These are phyloP conservation scores for Echeneis naucrates DNA, from an alignment of 2,797 vertebrate species.

Conservation along the genomic window DNA sequence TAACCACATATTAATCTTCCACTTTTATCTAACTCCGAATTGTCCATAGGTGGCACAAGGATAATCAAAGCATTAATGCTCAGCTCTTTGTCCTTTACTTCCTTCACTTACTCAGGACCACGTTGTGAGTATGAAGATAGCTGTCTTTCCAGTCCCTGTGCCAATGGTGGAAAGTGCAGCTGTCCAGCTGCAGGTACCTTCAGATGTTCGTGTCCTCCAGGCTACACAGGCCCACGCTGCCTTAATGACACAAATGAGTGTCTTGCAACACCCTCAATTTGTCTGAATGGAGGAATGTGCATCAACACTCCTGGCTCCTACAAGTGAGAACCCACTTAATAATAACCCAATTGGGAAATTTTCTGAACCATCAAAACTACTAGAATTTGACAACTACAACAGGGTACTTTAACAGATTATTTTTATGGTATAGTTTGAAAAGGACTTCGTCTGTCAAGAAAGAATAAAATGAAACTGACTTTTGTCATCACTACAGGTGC, in stretches of 20 bases:
- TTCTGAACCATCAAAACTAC: not conserved
- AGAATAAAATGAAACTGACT: constrained; percentile 4
- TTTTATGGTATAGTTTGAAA: not conserved
- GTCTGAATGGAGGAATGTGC: constrained; percentile 88
- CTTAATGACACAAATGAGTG: constrained; percentile 93
- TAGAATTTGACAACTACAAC: not conserved
- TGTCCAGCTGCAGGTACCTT: constrained; percentile 84
- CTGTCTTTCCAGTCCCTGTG: constrained; percentile 91
- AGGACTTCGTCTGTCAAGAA: not conserved
- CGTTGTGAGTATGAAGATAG: constrained; percentile 90
- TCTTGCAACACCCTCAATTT: constrained; percentile 75
- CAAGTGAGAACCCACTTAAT: constrained; percentile 65
- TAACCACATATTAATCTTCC: not conserved
- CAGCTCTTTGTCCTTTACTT: not conserved
- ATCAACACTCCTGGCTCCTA: constrained; percentile 88
- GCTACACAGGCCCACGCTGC: constrained; percentile 89
- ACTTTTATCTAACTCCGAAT: too few relatives aligned
- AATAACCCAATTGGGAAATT: not conserved
- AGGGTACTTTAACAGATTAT: too few relatives aligned
- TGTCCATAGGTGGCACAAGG: not conserved
- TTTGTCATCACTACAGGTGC: constrained; percentile 77
- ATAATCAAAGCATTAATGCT: constrained; percentile 5
- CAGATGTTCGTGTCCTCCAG: constrained; percentile 87
- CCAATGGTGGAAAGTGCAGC: constrained; percentile 87
- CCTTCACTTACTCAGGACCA: constrained; percentile 75